Evolutionary conservation across 2,888 invertebrate species (phyloP), one percentile per base, ranked within the genome.

Genomic region (Lycaena phlaeas): DNA sequence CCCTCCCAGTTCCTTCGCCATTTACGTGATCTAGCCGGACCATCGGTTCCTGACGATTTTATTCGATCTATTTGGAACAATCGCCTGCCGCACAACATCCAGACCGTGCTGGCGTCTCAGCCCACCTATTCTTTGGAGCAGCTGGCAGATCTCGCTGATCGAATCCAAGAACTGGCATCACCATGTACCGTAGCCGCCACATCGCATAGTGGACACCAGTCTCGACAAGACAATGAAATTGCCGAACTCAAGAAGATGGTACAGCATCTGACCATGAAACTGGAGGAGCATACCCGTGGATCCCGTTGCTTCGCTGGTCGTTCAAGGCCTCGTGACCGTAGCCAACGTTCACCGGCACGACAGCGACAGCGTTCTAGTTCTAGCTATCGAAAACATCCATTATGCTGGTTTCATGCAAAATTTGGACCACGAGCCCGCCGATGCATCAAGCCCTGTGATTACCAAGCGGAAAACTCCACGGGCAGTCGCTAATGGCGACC

Each of bases 401-500:
- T 14, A 11, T 29, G 29, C 4, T 29, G 29, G 29, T 29, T 14
- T 14, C 29, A 29, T n/a, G 14, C 29, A 4, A 29, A 29, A 14
- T 29, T 7, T 29, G 29, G 14, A 9, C 3, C 12, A 2, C 12
- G 14, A 14, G 29, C 29, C 29, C 12, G 29, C 9, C 12, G 14
- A 14, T 29, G 29, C 29, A 9, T 30, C 4, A n/a, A 4, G 14
- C 44, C 43, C 0, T 43, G 46, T 30, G 39, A 46, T 6, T 46
- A 17, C 27, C 11, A 40, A 18, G 14, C 31, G 48, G 50, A 15
- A 50, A 48, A 48, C 39, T 3, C 14, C 6, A n/a, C 1, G 42
- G 50, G 51, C 51, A 49, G 43, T 57, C 57, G 43, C 22, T 58
- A 43, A 54, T 44, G 49, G 49, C 53, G 59, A 53, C 54, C 2